phyloP scores from a whole-genome alignment of 2,888 invertebrate species.

The Lepidocyrtinus sp. region DNA sequence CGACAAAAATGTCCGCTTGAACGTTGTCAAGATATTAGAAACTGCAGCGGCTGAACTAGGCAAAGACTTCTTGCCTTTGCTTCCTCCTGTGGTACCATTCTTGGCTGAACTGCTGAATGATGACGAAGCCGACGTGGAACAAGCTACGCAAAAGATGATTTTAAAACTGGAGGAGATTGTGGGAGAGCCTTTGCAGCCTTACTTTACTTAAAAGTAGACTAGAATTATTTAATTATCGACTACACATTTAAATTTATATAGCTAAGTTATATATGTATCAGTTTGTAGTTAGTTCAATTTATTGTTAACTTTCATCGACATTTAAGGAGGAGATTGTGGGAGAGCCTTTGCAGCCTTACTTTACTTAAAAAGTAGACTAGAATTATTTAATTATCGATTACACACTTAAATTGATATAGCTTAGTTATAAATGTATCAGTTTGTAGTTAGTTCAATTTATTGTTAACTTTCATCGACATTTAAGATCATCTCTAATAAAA shows the following conservation, averaged over 20 bases:
- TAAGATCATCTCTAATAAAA: constrained; percentile 28
- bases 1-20: constrained; percentile 75
- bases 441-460: not conserved
- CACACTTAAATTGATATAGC: not conserved
- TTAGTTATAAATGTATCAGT: not conserved
- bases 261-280: not conserved
- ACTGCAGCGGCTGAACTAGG: constrained; percentile 88
- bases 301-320: not conserved
- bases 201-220: constrained; percentile 71
- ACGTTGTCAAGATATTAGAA: constrained; percentile 81
- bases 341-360: constrained; percentile 84
- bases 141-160: constrained; percentile 84
- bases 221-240: not conserved
- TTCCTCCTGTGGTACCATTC: constrained; percentile 96
- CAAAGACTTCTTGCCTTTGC: constrained; percentile 88
- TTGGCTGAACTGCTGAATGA: constrained; percentile 94
- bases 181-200: constrained; percentile 87
- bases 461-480: not conserved
- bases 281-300: not conserved
- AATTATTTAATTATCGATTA: not conserved
- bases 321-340: constrained; percentile 83
- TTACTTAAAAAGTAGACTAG: constrained; percentile 66
- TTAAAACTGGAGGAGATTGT: constrained; percentile 88
- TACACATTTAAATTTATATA: not conserved
- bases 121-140: constrained; percentile 86